These are phyloP conservation scores for Aleiodes testaceus DNA, from an alignment of 2,888 invertebrate species.

Conservation along the genomic window DNA sequence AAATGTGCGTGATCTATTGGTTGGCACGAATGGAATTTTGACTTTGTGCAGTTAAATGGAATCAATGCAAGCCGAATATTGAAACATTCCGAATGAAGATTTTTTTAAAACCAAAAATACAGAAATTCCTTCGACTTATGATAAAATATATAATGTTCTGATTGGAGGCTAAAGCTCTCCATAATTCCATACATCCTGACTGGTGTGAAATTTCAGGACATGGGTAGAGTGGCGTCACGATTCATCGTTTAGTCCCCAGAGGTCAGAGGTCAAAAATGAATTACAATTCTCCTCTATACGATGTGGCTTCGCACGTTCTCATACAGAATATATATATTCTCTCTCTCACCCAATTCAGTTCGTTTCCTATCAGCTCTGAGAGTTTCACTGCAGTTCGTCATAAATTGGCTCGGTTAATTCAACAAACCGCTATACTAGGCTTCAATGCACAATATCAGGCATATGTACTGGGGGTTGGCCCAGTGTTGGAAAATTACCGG, in stretches of 20 bases:
- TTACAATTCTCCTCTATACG: constrained; percentile 32
- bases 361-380: not conserved
- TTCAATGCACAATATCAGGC: constrained; percentile 8
- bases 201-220: not conserved
- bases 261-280: constrained; percentile 39
- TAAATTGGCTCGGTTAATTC: constrained; percentile 39
- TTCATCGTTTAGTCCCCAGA: constrained; percentile 20
- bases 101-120: too few relatives aligned
- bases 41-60: too few relatives aligned
- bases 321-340: not conserved
- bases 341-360: not conserved
- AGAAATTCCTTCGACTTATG: too few relatives aligned
- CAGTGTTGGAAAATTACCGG: too few relatives aligned
- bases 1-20: too few relatives aligned
- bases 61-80: too few relatives aligned
- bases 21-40: too few relatives aligned
- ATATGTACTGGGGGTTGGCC: too few relatives aligned
- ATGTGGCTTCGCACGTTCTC: constrained; percentile 2
- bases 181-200: not conserved
- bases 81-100: too few relatives aligned
- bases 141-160: constrained; percentile 4
- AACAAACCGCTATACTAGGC: constrained; percentile 20
- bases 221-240: constrained; percentile 1
- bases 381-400: constrained; percentile 27
- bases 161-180: not conserved